These are phyloP conservation scores for Dendrolimus kikuchii DNA, from an alignment of 1,140 invertebrate genomes.

Conservation along the genomic window DNA sequence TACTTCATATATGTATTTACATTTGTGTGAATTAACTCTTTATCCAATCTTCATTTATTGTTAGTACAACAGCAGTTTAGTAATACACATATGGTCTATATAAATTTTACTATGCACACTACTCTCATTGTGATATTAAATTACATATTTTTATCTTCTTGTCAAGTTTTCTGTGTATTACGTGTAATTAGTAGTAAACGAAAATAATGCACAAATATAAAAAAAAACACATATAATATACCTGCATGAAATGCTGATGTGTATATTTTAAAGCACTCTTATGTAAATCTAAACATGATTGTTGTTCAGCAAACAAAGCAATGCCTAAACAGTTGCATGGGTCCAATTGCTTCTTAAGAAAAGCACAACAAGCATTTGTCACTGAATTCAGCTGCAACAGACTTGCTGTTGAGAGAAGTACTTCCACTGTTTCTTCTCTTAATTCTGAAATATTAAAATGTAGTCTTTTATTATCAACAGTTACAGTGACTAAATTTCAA, in stretches of 20 bases:
- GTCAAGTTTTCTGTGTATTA: no score
- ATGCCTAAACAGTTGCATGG: constrained; percentile 96
- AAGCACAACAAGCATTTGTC: constrained; percentile 91
- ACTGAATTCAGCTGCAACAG: constrained; percentile 90
- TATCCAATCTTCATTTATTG: no score
- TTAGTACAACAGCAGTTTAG: no score
- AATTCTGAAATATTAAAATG: constrained; percentile 74
- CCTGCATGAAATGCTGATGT: constrained; percentile 85
- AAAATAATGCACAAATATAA: constrained; percentile 5
- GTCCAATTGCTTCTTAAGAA: constrained; percentile 92
- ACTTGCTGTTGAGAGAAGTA: constrained; percentile 88
- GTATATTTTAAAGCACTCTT: constrained; percentile 86
- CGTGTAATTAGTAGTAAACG: background rate
- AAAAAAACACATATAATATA: no score
- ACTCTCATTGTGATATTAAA: no score
- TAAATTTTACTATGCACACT: no score
- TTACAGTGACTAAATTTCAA: no score
- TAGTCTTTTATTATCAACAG: background rate
- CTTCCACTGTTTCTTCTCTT: constrained; percentile 88
- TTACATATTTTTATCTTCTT: no score
- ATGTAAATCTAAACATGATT: constrained; percentile 86
- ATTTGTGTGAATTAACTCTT: no score
- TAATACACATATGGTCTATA: no score
- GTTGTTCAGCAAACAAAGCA: constrained; percentile 92
- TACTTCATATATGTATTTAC: no score